These are phyloP conservation scores for Puntigrus tetrazona DNA, from an alignment of 2,113 vertebrate species.

Conservation along the genomic window DNA sequence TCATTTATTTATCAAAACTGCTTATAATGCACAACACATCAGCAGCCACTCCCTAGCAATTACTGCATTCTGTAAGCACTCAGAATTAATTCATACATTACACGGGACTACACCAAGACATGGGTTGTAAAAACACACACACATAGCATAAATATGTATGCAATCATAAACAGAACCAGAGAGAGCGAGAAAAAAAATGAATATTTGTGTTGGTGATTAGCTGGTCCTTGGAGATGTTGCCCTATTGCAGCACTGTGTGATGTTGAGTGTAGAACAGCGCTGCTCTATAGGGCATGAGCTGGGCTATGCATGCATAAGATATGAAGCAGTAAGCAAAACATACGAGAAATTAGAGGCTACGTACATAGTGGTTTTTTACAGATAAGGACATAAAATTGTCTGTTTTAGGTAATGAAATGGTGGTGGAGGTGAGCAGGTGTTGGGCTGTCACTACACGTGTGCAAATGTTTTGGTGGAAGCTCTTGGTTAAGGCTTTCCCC, in stretches of 20 bases:
- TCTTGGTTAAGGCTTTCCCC: constrained; percentile 28
- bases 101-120: constrained; percentile 55
- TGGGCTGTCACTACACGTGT: constrained; percentile 24
- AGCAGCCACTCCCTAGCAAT: constrained; percentile 61
- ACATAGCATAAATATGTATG: constrained; percentile 57
- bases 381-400: background rate
- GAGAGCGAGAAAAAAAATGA: constrained; percentile 17
- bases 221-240: constrained; percentile 15
- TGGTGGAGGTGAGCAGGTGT: constrained; percentile 31
- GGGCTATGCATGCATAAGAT: constrained; percentile 29
- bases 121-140: constrained; percentile 34
- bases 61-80: constrained; percentile 59
- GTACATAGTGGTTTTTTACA: background rate
- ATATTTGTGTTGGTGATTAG: constrained; percentile 42
- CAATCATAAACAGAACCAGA: constrained; percentile 43
- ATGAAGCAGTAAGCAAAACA: background rate
- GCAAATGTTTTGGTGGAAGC: constrained; percentile 41
- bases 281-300: background rate
- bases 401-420: constrained; percentile 12
- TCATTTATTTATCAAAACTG: constrained; percentile 65
- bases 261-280: background rate
- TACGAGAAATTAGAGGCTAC: background rate
- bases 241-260: background rate
- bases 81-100: constrained; percentile 65
- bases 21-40: constrained; percentile 70